Conservation (phyloP, 2,888 invertebrate species). For the Notocelia uddmanniana region DNA sequence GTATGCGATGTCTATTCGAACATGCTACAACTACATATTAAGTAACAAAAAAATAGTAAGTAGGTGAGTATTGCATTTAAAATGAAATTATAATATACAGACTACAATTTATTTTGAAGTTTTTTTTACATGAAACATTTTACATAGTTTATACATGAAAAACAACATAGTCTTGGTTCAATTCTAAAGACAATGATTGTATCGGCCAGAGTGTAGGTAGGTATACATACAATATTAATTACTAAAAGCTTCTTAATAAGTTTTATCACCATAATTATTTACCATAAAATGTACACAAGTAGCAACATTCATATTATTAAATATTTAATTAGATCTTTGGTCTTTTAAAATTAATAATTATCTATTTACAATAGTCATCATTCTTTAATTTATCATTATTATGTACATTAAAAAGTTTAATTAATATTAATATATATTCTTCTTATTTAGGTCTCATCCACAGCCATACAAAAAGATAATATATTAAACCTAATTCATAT, state of each 20-base stretch:
- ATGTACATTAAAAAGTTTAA: neutral
- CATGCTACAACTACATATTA: no score
- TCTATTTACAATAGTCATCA: neutral
- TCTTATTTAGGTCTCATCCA: neutral
- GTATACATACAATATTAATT: neutral
- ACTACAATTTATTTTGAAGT: constrained; percentile 38
- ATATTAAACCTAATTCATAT: no score
- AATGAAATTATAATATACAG: constrained; percentile 12
- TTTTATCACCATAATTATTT: constrained; percentile 25
- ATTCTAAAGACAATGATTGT: constrained; percentile 18
- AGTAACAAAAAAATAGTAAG: neutral
- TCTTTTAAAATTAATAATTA: constrained; percentile 6
- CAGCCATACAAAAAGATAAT: constrained; percentile 2
- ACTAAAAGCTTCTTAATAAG: constrained; percentile 8
- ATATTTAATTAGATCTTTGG: constrained; percentile 15
- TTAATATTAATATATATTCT: neutral
- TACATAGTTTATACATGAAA: constrained; percentile 20
- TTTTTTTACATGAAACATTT: constrained; percentile 15
- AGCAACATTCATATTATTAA: constrained; percentile 28
- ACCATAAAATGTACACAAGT: constrained; percentile 20
- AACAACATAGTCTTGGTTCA: constrained; percentile 18
- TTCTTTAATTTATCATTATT: neutral
- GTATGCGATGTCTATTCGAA: no score
- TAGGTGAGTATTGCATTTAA: neutral
- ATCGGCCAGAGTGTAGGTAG: constrained; percentile 16